A percentile compares a stretch with the other conserved stretches of the same genome.
phyloP scores from a whole-genome alignment of 2,113 vertebrate genomes.

The Noctilio leporinus region DNA sequence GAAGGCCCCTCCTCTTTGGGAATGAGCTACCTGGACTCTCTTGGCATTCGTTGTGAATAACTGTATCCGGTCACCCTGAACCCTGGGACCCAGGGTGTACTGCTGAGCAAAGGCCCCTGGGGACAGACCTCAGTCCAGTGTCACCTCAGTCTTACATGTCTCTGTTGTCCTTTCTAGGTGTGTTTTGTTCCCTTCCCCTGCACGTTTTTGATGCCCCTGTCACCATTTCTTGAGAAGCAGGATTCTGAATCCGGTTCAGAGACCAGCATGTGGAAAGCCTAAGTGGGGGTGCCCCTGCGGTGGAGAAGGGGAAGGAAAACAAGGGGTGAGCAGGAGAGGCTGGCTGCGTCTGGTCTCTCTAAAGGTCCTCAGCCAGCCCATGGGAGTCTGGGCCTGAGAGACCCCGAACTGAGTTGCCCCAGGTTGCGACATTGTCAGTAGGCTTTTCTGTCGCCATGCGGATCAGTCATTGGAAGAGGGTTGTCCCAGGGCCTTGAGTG shows the following conservation, averaged over 20 bases:
- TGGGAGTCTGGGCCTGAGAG: not conserved
- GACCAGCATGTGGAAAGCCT: not conserved
- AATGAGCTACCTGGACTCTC: not conserved
- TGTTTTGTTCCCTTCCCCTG: not conserved
- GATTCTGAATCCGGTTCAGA: not conserved
- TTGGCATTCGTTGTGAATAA: not conserved
- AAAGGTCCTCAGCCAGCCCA: not conserved
- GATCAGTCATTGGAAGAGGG: not conserved
- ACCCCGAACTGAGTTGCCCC: not conserved
- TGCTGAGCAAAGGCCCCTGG: not conserved
- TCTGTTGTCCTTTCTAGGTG: not conserved
- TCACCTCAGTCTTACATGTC: not conserved
- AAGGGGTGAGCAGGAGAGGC: not conserved
- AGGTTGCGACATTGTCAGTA: rapidly evolving
- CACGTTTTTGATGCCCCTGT: not conserved
- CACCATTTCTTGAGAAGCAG: not conserved
- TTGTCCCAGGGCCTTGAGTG: not conserved
- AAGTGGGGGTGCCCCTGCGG: not conserved
- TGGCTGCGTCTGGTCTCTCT: not conserved
- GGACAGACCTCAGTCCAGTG: not conserved
- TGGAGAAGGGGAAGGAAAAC: not conserved
- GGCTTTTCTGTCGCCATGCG: not conserved
- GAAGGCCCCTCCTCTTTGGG: not conserved
- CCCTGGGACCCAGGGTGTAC: not conserved
- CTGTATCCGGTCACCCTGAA: not conserved